A percentile compares a stretch with the other conserved stretches of the same genome.
These are phyloP conservation scores for Drosophila nigromelanica DNA, from an alignment of 1,140 invertebrate species.

Conservation along the genomic window DNA sequence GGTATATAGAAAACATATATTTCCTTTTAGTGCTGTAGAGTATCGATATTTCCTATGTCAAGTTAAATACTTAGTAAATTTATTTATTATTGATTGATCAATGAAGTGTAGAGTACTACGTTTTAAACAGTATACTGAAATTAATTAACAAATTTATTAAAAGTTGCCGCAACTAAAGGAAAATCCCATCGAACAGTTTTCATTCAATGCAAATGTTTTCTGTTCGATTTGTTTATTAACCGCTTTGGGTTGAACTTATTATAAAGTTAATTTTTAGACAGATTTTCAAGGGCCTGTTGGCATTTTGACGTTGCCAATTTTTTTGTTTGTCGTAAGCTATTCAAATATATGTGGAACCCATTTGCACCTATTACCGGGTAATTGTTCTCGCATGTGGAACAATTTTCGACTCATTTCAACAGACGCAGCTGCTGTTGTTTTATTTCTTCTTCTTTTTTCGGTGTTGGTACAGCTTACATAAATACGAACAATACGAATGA, in stretches of 20 bases:
- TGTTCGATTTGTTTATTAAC: neutral
- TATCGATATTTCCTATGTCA: too few species aligned
- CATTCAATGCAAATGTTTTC: neutral
- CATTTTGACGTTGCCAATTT: neutral
- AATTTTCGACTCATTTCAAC: conserved; percentile 26
- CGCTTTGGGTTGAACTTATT: neutral
- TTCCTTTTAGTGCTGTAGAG: too few species aligned
- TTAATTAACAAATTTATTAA: too few species aligned
- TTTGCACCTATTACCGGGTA: conserved; percentile 28
- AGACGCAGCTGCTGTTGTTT: conserved; percentile 13
- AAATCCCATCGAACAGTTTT: too few species aligned
- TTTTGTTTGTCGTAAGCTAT: neutral
- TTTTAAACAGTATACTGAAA: too few species aligned
- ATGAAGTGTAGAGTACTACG: too few species aligned
- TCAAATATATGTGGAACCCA: conserved; percentile 12
- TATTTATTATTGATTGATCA: too few species aligned
- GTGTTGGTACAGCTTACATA: conserved; percentile 67
- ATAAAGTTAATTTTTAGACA: neutral
- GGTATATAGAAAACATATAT: too few species aligned
- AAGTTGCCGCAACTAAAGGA: too few species aligned
- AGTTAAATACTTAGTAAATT: too few species aligned
- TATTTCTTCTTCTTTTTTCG: neutral
- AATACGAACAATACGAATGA: conserved; percentile 38
- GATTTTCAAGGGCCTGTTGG: neutral
- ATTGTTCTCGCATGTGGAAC: conserved; percentile 33